Evolutionary conservation across 2,797 vertebrate species (phyloP), one percentile per base, ranked within the genome.

Genomic region (Acanthurus tractus): DNA sequence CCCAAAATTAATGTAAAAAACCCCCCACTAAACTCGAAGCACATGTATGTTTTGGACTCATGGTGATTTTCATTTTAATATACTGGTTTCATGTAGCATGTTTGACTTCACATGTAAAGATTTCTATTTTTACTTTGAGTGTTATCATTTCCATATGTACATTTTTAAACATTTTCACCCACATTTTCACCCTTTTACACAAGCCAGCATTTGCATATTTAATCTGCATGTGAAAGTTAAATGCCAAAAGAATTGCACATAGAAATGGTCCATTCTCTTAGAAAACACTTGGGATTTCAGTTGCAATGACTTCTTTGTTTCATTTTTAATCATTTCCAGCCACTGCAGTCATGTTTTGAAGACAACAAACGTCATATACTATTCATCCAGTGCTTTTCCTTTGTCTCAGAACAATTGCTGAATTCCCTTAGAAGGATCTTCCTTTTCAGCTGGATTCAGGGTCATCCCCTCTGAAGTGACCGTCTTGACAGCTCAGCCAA

Each of bases 401-500:
- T 78, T 73, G 55, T 67, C 61, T 74, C 23, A 20, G 57, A 85
- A 86, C 64, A 80, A 84, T 66, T 71, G 56, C 63, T 59, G 78
- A 74, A 74, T 82, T 56, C 6, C 70, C 63, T 57, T 23, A 49
- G 53, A 61, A 50, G 67, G 86, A 57, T 64, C 62, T 34, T 34
- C 83, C 65, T 89, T 89, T 93, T 71, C 22, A 74, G 63, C 38
- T 66, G 52, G 70, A 80, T 34, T 68, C 38, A 0, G 57, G 88
- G 85, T 88, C 82, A 86, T 85, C 70, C 66, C 68, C 61, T 69
- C 53, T 72, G 57, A 74, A 74, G 59, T 17, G 36, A 56, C 61
- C 63, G 82, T 74, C 71, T 78, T 89, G 89, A 92, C 86, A 90
- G 83, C 74, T 80, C 78, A 64, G 52, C 76, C 84, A 78, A 81